A percentile compares a stretch with the other conserved stretches of the same genome.
These are phyloP conservation scores for Philotrypesis tridentata DNA, from an alignment of 1,140 invertebrate species.

Conservation along the genomic window DNA sequence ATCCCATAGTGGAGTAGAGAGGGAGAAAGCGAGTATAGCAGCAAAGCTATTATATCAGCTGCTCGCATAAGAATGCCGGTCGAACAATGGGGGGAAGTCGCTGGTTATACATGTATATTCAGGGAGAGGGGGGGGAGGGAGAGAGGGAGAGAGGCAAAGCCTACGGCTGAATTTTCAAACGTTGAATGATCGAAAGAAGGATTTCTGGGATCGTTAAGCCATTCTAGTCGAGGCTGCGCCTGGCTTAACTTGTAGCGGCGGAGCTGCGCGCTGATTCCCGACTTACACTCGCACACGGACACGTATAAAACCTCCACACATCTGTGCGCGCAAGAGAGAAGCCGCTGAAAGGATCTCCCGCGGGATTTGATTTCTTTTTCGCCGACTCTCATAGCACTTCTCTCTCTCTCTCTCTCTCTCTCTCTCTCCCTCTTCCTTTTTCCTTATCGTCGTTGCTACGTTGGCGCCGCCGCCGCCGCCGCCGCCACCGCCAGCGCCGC, in stretches of 20 bases:
- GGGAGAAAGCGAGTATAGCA: not conserved
- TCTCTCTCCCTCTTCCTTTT: not conserved
- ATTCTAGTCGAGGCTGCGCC: not conserved
- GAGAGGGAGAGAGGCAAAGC: too few relatives aligned
- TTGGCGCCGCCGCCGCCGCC: too few relatives aligned
- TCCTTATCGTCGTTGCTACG: constrained; percentile 5
- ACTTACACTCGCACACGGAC: not conserved
- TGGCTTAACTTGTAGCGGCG: not conserved
- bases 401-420: too few relatives aligned
- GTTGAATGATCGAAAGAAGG: not conserved
- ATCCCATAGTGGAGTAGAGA: not conserved
- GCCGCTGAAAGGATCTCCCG: constrained; percentile 28
- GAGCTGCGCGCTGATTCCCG: not conserved
- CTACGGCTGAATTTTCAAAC: constrained; percentile 2
- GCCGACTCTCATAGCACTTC: not conserved
- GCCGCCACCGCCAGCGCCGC: too few relatives aligned
- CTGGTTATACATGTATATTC: not conserved
- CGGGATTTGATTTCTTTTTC: constrained; percentile 44
- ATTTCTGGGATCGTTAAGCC: constrained; percentile 39
- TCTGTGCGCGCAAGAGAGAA: not conserved
- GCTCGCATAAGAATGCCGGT: not conserved
- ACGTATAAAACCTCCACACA: not conserved
- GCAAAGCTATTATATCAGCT: not conserved
- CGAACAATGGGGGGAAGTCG: not conserved
- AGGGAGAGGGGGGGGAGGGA: too few relatives aligned